Base-by-base conservation (phyloP, 2,888 invertebrate genomes). In the Trimorus sp. region DNA sequence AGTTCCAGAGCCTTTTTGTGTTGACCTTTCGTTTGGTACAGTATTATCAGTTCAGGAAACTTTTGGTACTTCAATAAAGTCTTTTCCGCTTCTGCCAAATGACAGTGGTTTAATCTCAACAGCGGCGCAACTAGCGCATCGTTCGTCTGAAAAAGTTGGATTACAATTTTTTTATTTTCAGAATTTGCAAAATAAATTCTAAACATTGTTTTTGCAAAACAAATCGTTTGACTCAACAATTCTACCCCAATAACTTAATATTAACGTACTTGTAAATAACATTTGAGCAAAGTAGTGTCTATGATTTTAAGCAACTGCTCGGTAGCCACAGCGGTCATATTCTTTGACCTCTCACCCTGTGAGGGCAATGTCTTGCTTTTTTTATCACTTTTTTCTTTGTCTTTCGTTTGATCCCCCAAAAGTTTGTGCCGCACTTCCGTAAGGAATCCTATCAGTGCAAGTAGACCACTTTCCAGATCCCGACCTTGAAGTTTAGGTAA, bases 271-370 rank as follows among this genome's bases (percentile, higher is more conserved):
- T 97, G 96, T 77, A 99, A 93, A 92, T 99, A 99, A 90, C 99
- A 99, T 92, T 99, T 99, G 9, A 99, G 93, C 65, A 99, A 93
- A 0, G 99, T 99, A 0, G 99, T 99, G 90, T 99, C 99, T 79
- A 99, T 98, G 71, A 99, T 96, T 91, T 98, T 98, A 78, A 98
- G 92, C 38, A 97, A 92, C 84, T 95, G 94, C 82, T 94, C 93
- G 9, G 94, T 94, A 0, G 95, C 92, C 48, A 91, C 89, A 48
- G 88, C 87, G 0, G 91, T 89, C 89, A 91, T 91, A 60, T 92
- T 92, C 85, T 92, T 93, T 59, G 92, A 86, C 65, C 88, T 90
- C 60, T 88, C 88, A 65, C 85, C 85, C 60, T 86, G 86, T 6
- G n/a, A 5, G 7, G 79, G 14, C 54, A 63, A 15, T 69, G 85